A percentile compares a stretch with the other conserved stretches of the same genome.
These are phyloP conservation scores for Orientallactaga bullata DNA, from an alignment of 2,113 vertebrate genomes.

Conservation along the genomic window DNA sequence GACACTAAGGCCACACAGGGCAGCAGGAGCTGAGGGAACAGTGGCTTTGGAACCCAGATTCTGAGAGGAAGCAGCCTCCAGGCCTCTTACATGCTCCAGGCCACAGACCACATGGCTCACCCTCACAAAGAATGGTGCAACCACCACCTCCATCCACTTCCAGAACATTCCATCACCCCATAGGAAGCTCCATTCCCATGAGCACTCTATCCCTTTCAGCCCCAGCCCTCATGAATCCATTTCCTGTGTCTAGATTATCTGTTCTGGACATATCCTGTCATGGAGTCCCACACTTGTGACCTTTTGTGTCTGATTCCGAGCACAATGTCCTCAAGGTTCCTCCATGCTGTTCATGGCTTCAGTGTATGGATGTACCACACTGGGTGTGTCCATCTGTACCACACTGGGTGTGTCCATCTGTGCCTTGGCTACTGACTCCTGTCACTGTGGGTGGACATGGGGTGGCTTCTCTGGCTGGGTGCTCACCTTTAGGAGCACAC, in stretches of 20 bases:
- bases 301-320: not conserved
- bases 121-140: not conserved
- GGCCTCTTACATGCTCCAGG: no score
- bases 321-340: rapidly evolving
- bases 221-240: not conserved
- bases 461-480: no score
- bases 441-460: no score
- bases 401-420: no score
- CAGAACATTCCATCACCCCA: not conserved
- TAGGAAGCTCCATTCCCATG: not conserved
- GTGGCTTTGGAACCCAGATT: no score
- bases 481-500: no score
- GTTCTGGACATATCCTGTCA: no score
- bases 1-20: not conserved
- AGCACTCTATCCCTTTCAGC: no score
- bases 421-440: no score
- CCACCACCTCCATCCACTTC: not conserved
- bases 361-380: no score
- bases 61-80: not conserved
- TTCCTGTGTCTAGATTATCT: not conserved
- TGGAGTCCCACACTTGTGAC: no score
- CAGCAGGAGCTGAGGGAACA: not conserved
- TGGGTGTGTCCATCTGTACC: no score
- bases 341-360: not conserved
- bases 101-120: not conserved